These are phyloP conservation scores for Hyppa rectilinea DNA, from an alignment of 2,888 invertebrate genomes.

Conservation along the genomic window DNA sequence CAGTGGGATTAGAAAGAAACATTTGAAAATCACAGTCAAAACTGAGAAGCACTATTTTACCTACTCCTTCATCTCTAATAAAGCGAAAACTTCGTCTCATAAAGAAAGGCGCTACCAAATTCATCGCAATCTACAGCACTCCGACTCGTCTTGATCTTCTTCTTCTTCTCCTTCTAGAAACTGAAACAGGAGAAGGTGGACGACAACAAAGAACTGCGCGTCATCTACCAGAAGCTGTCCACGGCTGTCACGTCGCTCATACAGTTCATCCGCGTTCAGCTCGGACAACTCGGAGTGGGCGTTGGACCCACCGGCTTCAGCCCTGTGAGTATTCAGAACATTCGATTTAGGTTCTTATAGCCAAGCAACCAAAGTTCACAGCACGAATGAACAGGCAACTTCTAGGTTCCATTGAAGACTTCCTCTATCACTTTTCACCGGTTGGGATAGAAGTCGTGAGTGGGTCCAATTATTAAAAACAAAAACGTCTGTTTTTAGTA, in stretches of 20 bases:
- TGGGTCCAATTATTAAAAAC: no score
- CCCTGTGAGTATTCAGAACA: slow-evolving; percentile 73
- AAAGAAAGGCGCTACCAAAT: background rate
- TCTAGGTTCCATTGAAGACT: background rate
- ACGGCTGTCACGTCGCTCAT: slow-evolving; percentile 91
- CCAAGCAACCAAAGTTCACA: background rate
- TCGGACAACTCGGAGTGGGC: slow-evolving; percentile 76
- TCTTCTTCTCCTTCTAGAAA: slow-evolving; percentile 85
- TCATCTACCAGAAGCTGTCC: slow-evolving; percentile 90
- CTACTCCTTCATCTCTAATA: background rate
- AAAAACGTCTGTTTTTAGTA: background rate
- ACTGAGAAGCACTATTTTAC: background rate
- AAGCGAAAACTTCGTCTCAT: background rate
- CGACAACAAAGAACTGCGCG: slow-evolving; percentile 91
- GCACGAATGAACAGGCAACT: background rate
- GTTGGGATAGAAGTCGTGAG: background rate
- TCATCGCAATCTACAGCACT: background rate
- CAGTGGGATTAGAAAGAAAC: background rate
- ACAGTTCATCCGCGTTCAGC: slow-evolving; percentile 82
- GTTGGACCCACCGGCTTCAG: slow-evolving; percentile 66
- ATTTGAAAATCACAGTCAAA: background rate
- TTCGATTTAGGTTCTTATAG: background rate
- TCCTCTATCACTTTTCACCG: background rate
- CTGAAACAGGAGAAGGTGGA: slow-evolving; percentile 91
- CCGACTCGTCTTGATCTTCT: background rate